A percentile compares a stretch with the other conserved stretches of the same genome.
phyloP scores from a whole-genome alignment of 2,113 vertebrate genomes.

The Oreochromis spilurus region DNA sequence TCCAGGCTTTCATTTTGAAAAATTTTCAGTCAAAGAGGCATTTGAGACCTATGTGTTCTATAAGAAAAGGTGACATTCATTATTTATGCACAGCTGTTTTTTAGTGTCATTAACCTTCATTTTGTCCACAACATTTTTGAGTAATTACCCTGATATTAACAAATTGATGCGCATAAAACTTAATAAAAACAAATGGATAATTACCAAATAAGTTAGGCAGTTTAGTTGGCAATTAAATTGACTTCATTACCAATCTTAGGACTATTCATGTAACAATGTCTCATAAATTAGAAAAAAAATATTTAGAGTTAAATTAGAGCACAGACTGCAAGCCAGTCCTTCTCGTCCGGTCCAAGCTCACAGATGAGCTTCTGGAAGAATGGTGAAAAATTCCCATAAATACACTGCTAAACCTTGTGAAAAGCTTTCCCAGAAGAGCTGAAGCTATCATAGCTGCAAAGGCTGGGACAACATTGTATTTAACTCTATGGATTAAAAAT shows the following conservation, averaged over 20 bases:
- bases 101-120: not conserved
- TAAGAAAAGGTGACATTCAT: not conserved
- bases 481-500: no score
- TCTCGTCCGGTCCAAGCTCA: not conserved
- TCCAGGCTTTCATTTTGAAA: not conserved
- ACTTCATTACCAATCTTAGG: not conserved
- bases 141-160: not conserved
- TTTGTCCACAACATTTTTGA: not conserved
- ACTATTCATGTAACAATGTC: not conserved
- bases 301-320: not conserved
- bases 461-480: no score
- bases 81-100: not conserved
- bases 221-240: not conserved
- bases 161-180: not conserved
- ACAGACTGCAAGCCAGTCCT: not conserved
- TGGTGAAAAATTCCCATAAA: not conserved
- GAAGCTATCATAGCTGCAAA: not conserved
- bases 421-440: not conserved
- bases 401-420: not conserved
- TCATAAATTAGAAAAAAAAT: not conserved
- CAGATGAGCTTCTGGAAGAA: not conserved
- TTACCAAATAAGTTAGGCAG: not conserved
- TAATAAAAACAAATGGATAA: not conserved
- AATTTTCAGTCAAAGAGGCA: fast-evolving
- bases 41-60: not conserved